These are phyloP conservation scores for Melitaea athalia DNA, from an alignment of 2,888 invertebrate species.

Conservation along the genomic window DNA sequence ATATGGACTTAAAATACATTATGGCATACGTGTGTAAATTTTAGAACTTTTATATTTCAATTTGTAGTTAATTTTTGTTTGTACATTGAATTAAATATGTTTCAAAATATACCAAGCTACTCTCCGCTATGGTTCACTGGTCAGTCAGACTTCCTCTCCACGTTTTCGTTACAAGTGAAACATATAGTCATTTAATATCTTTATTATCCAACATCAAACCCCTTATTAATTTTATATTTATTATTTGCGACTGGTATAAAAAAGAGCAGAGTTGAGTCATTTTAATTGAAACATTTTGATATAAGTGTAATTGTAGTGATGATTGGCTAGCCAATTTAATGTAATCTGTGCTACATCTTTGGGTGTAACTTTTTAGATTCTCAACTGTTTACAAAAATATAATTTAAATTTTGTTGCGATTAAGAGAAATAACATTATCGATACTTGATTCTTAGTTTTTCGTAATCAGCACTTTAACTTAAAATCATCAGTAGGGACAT, in stretches of 20 bases:
- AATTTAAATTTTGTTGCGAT: too few relatives aligned
- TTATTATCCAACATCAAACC: slow-evolving; percentile 7
- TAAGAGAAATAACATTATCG: too few relatives aligned
- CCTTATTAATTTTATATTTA: slow-evolving; percentile 14
- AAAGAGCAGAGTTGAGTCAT: not conserved
- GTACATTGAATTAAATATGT: not conserved
- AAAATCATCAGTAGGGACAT: too few relatives aligned
- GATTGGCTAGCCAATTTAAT: too few relatives aligned
- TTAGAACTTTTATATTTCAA: too few relatives aligned
- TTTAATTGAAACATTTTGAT: not conserved
- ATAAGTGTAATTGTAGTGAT: not conserved
- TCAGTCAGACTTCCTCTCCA: slow-evolving; percentile 3
- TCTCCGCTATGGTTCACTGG: not conserved
- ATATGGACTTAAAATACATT: not conserved
- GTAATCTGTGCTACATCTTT: too few relatives aligned
- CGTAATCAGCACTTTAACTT: too few relatives aligned
- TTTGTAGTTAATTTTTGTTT: too few relatives aligned
- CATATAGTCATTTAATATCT: slow-evolving; percentile 17
- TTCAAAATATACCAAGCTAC: not conserved
- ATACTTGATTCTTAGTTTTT: too few relatives aligned
- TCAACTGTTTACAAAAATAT: too few relatives aligned
- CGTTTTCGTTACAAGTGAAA: slow-evolving; percentile 7
- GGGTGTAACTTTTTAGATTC: too few relatives aligned
- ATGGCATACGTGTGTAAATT: not conserved
- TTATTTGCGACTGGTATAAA: slow-evolving; percentile 8